Percentiles rank a stretch among this genome's conserved stretches.
phyloP scores from a whole-genome alignment of 2,797 vertebrate species.

The Intellagama lesueurii region DNA sequence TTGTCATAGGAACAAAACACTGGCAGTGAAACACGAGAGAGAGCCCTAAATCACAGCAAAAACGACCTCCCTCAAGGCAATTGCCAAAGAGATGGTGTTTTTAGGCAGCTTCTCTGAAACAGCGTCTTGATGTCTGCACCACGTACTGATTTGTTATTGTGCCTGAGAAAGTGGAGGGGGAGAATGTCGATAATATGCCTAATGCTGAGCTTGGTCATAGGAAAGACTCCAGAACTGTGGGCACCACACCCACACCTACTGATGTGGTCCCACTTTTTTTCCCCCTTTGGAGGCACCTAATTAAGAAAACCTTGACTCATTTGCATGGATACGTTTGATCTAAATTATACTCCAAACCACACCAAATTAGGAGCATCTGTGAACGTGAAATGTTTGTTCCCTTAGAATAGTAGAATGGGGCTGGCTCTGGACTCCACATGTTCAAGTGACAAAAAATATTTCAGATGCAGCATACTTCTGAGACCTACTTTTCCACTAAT shows the following conservation, averaged over 20 bases:
- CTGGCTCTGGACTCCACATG: constrained; percentile 94
- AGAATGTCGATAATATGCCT: constrained; percentile 63
- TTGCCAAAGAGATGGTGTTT: constrained; percentile 89
- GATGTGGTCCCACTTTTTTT: constrained; percentile 90
- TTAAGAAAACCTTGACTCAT: constrained; percentile 99
- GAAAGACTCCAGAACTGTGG: constrained; percentile 84
- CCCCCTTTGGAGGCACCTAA: constrained; percentile 91
- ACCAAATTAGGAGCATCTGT: constrained; percentile 99
- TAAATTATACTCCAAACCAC: constrained; percentile 99
- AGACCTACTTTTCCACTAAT: constrained; percentile 88
- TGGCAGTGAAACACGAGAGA: constrained; percentile 84
- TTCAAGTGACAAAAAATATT: constrained; percentile 95
- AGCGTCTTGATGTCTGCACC: constrained; percentile 86
- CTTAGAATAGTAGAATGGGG: constrained; percentile 83
- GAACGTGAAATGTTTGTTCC: constrained; percentile 92
- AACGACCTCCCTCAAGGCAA: constrained; percentile 95
- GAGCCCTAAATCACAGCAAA: constrained; percentile 92
- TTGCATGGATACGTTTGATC: constrained; percentile 99
- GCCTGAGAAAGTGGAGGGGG: constrained; percentile 71
- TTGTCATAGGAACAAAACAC: constrained; percentile 88
- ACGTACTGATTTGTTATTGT: constrained; percentile 85
- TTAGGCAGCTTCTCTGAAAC: constrained; percentile 85
- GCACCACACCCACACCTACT: constrained; percentile 92
- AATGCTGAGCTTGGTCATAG: constrained; percentile 79
- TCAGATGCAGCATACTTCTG: constrained; percentile 89